Percentiles rank a stretch among this genome's conserved stretches.
Conservation (phyloP, 2,113 vertebrate genomes). For the Corynorhinus townsendii region DNA sequence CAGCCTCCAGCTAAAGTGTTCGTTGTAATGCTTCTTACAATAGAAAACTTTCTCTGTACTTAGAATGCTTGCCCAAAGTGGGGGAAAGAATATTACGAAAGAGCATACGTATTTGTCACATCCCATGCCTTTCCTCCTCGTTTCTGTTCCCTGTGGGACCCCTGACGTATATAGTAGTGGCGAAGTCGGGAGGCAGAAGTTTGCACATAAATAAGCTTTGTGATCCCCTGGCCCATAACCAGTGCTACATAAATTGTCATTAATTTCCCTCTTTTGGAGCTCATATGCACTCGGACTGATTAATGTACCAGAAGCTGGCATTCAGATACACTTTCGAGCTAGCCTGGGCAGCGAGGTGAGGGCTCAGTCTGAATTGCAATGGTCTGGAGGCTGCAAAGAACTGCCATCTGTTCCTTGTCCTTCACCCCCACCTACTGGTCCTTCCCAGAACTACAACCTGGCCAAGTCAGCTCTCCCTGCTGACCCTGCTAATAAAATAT, state of each 20-base stretch:
- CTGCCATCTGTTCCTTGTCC: neutral
- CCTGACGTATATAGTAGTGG: neutral
- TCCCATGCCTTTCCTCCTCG: neutral
- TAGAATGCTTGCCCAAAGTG: neutral
- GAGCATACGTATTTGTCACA: neutral
- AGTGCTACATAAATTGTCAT: neutral
- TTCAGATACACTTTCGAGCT: rapidly evolving
- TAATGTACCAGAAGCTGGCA: neutral
- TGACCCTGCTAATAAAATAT: rapidly evolving
- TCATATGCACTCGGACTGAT: neutral
- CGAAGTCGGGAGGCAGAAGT: neutral
- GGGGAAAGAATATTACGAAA: neutral
- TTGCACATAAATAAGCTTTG: neutral
- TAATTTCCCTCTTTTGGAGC: too few species aligned
- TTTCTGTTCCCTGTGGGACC: rapidly evolving
- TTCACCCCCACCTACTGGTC: constrained; percentile 47
- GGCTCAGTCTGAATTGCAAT: rapidly evolving
- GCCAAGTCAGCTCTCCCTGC: neutral
- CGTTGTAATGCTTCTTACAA: neutral
- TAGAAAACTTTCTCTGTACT: neutral
- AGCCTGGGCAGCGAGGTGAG: too few species aligned
- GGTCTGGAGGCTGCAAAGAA: rapidly evolving
- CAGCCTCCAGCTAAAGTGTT: neutral
- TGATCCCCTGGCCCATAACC: neutral
- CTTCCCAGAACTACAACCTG: neutral